Conservation (phyloP, 2,797 vertebrate species). For the Dicrostonyx torquatus region DNA sequence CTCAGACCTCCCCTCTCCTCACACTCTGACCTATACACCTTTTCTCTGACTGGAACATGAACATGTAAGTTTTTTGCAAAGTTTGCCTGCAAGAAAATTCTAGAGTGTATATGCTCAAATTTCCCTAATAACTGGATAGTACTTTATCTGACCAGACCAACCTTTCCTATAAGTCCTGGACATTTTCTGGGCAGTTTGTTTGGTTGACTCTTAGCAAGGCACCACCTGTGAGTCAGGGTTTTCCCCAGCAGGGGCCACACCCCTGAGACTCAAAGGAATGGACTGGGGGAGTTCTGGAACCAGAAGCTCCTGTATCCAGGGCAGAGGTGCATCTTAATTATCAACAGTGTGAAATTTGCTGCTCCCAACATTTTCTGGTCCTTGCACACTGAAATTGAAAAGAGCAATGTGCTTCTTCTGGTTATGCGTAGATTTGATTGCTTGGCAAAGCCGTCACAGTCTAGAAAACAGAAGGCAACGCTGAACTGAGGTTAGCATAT, state of each 20-base stretch:
- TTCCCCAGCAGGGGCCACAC: neutral
- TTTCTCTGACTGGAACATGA: neutral
- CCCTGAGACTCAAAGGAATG: neutral
- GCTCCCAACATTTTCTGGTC: neutral
- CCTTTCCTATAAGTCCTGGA: neutral
- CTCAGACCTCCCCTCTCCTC: neutral
- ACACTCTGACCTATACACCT: neutral
- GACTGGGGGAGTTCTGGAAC: neutral
- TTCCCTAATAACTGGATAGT: neutral
- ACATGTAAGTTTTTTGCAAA: neutral
- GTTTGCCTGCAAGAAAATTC: neutral
- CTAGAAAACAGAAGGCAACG: neutral
- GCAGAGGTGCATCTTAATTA: neutral
- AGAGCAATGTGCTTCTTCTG: conserved; percentile 13
- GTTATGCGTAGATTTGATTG: conserved; percentile 16
- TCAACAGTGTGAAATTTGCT: conserved; percentile 13
- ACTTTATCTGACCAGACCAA: neutral
- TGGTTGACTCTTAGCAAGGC: neutral
- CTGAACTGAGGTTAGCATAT: neutral
- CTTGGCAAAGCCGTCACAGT: conserved; percentile 37
- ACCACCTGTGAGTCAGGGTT: neutral
- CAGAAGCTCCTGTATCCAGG: neutral
- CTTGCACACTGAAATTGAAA: neutral
- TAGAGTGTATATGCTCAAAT: neutral
- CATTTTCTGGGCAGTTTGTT: neutral